Base-by-base conservation (phyloP, 2,797 vertebrate species). In the Rhinoraja longicauda region DNA sequence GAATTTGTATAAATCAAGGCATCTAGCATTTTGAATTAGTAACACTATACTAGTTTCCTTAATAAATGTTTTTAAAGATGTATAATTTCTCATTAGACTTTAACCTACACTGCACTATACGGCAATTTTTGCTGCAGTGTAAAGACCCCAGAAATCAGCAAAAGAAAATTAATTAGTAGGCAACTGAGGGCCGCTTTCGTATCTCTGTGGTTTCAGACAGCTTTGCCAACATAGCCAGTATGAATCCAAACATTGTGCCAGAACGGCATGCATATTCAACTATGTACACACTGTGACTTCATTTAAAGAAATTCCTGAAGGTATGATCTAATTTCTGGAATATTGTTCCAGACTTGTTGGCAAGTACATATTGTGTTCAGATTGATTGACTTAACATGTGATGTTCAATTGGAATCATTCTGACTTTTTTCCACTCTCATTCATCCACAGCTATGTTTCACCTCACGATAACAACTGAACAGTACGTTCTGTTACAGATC, bases 191-290 rank as follows among this genome's bases (percentile, higher is more conserved):
- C 21, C 67, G 59, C 82, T 88, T 88, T 67, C 84, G n/a, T 88
- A 7, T 8, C n/a, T 21, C 17, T 36, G 36, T 67, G n/a, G 62
- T 88, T n/a, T 32, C 84, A 88, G 84, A 62, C 59, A 67, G 62
- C 59, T 36, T 24, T 88, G 84, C 29, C 59, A 88, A 88, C 62
- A 67, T 67, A 29, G 62, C 84, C n/a, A 36, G 59, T 4, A 67
- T 67, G 84, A 88, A 88, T 64, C 84, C 84, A 88, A n/a, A 88
- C 59, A 19, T 32, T 88, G n/a, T 88, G 84, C 84, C 84, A 88
- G n/a, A 67, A 19, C 29, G 84, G 67, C 59, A 88, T 67, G 62
- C 84, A 88, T 88, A 21, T 64, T 64, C 29, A 88, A 88, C 88
- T 88, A 88, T 88, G n/a, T 64, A 88, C 67, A 88, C n/a, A 67